phyloP scores from a whole-genome alignment of 2,113 vertebrate species.

The Notarius quadriscutis region DNA sequence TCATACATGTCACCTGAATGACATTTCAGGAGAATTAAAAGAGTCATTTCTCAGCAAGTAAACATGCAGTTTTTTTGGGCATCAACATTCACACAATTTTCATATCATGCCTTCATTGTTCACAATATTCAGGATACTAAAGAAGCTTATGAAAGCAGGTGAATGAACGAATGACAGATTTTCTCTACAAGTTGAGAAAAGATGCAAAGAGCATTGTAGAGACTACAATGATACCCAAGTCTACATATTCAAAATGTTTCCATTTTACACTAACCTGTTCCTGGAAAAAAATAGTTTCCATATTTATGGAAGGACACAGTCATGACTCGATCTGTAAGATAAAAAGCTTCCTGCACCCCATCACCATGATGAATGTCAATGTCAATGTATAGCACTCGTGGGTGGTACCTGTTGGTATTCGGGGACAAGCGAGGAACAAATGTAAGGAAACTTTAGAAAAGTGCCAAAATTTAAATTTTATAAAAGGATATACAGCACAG shows the following conservation, averaged over 20 bases:
- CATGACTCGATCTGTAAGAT: slow-evolving; percentile 97
- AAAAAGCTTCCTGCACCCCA: slow-evolving; percentile 97
- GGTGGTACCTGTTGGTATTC: slow-evolving; percentile 82
- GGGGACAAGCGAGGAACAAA: neutral
- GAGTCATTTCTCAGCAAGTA: neutral
- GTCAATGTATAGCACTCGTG: slow-evolving; percentile 95
- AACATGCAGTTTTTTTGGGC: neutral
- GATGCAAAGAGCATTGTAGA: neutral
- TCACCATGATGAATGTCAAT: slow-evolving; percentile 98
- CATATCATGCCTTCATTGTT: neutral
- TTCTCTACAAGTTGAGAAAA: neutral
- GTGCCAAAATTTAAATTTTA: neutral
- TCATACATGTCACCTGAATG: slow-evolving; percentile 96
- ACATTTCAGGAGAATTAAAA: neutral
- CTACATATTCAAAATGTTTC: neutral
- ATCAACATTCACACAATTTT: neutral
- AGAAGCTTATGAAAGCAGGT: neutral
- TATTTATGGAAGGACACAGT: slow-evolving; percentile 99
- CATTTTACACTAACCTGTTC: slow-evolving; percentile 79
- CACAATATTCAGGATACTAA: neutral
- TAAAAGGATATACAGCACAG: neutral
- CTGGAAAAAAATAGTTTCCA: slow-evolving; percentile 97
- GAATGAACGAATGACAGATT: neutral
- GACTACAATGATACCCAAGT: neutral
- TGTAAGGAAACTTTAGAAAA: neutral